A percentile compares a stretch with the other conserved stretches of the same genome.
phyloP scores from a whole-genome alignment of 1,140 invertebrate genomes.

The Nymphalis io region DNA sequence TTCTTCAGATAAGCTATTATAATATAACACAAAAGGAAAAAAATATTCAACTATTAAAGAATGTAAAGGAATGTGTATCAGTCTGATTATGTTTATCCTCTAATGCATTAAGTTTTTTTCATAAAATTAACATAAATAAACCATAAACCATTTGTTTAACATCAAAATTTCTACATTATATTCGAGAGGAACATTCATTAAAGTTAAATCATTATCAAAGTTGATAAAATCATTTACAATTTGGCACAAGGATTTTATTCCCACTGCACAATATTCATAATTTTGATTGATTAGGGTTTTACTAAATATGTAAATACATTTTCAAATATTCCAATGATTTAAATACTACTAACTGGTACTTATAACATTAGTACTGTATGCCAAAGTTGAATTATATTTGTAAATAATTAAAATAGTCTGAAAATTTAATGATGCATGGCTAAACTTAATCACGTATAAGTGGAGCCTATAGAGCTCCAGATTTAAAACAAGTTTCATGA shows the following conservation, averaged over 20 bases:
- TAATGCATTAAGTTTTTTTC: conserved; percentile 18
- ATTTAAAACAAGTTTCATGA: neutral
- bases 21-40: conserved; percentile 3
- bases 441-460: too few relatives aligned
- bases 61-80: conserved; percentile 50
- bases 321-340: conserved; percentile 16
- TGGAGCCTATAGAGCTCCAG: neutral
- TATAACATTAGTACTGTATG: neutral
- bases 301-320: conserved; percentile 3
- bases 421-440: too few relatives aligned
- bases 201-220: conserved; percentile 7
- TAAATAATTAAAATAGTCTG: neutral
- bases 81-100: conserved; percentile 41
- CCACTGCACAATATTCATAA: conserved; percentile 16
- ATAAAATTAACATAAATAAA: conserved; percentile 9
- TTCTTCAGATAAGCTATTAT: neutral
- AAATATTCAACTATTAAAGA: conserved; percentile 15
- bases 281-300: neutral
- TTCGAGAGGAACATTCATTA: conserved; percentile 5
- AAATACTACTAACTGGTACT: conserved; percentile 1
- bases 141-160: neutral
- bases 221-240: conserved; percentile 23
- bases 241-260: conserved; percentile 25
- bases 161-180: conserved; percentile 1
- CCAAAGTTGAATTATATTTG: neutral